Evolutionary conservation across 2,113 vertebrate species (phyloP).

Genomic region (Zonotrichia leucophrys): DNA sequence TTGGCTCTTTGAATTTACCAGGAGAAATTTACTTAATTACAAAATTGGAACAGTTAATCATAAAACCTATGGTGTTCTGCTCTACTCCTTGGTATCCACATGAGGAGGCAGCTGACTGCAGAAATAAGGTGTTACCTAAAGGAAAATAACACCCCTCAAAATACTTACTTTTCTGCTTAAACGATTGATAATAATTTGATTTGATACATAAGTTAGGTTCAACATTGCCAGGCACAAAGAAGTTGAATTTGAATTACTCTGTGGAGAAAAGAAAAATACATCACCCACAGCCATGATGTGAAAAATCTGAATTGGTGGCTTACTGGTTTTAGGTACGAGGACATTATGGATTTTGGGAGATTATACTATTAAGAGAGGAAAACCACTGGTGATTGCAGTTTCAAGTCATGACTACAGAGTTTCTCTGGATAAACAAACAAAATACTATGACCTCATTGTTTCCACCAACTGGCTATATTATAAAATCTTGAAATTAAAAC

Average conservation of each 20-base stretch:
- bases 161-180: conserved; percentile 86
- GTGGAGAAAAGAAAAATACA: conserved; percentile 24
- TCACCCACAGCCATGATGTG: background rate
- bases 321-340: background rate
- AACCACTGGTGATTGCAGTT: background rate
- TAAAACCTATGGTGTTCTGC: background rate
- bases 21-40: background rate
- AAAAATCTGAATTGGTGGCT: background rate
- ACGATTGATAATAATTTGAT: conserved; percentile 85
- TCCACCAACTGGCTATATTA: background rate
- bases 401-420: background rate
- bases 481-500: background rate
- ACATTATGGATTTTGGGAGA: background rate
- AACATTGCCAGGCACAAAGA: conserved; percentile 86
- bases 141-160: background rate
- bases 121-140: background rate
- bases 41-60: background rate
- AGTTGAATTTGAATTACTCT: conserved; percentile 82
- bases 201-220: conserved; percentile 85
- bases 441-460: background rate
- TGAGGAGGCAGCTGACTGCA: background rate
- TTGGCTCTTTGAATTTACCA: background rate
- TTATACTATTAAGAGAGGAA: background rate
- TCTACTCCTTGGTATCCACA: background rate
- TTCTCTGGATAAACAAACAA: background rate